A percentile compares a stretch with the other conserved stretches of the same genome.
phyloP scores from a whole-genome alignment of 92 coral and sea anemone genomes.

The Muricea muricata region DNA sequence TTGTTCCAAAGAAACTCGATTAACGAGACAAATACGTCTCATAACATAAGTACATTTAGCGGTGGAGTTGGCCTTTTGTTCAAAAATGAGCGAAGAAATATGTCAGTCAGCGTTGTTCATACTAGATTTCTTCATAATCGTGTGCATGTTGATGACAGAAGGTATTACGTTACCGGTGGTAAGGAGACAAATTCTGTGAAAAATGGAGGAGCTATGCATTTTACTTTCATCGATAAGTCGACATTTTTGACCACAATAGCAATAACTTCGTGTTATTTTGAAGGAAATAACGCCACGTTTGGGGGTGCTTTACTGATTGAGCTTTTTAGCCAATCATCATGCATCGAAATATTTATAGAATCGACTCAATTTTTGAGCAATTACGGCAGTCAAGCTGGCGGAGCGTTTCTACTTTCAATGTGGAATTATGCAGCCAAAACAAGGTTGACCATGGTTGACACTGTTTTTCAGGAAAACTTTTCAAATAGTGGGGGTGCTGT shows the following conservation, averaged over 20 bases:
- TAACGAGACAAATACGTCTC: slow-evolving; percentile 33
- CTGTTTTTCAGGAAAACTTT: slow-evolving; percentile 68
- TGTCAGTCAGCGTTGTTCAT: slow-evolving; percentile 33
- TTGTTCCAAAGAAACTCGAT: slow-evolving; percentile 71
- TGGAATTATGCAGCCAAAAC: slow-evolving; percentile 61
- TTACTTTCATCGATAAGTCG: slow-evolving; percentile 3
- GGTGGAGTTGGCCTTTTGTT: slow-evolving; percentile 33
- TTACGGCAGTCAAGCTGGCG: slow-evolving; percentile 82
- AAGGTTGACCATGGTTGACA: slow-evolving; percentile 48
- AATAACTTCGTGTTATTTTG: slow-evolving; percentile 56
- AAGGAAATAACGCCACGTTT: slow-evolving; percentile 73
- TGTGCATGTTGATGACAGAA: slow-evolving; percentile 71
- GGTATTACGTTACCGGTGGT: slow-evolving; percentile 55
- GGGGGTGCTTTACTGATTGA: slow-evolving; percentile 80
- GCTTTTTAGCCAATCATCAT: slow-evolving; percentile 48
- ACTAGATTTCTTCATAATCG: slow-evolving; percentile 63
- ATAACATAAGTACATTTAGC: slow-evolving; percentile 47
- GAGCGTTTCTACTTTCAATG: slow-evolving; percentile 69
- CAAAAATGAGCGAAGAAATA: slow-evolving; percentile 4
- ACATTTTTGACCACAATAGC: slow-evolving; percentile 30
- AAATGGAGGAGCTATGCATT: slow-evolving; percentile 12
- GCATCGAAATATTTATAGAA: slow-evolving; percentile 50
- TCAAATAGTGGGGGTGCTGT: slow-evolving; percentile 82
- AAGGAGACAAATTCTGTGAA: neutral
- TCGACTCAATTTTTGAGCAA: slow-evolving; percentile 56